phyloP scores from a whole-genome alignment of 2,797 vertebrate genomes.

The Lagorchestes hirsutus region DNA sequence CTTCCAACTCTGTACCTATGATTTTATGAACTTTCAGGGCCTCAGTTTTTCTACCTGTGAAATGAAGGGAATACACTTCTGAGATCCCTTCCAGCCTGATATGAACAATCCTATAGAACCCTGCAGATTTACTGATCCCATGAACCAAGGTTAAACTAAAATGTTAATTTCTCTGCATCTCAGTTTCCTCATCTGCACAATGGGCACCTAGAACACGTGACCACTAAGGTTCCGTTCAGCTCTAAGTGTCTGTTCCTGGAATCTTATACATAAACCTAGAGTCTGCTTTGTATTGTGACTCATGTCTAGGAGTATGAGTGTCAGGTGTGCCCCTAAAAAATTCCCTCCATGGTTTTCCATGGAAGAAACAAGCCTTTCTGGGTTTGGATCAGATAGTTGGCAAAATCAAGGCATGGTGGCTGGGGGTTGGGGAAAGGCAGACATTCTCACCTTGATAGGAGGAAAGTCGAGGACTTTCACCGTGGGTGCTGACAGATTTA shows the following conservation, averaged over 20 bases:
- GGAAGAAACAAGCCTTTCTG: not conserved
- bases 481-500: slow-evolving; percentile 39
- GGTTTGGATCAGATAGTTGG: not conserved
- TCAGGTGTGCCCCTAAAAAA: not conserved
- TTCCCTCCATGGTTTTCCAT: not conserved
- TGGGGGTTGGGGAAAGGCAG: not conserved
- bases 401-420: not conserved
- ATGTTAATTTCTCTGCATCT: too few relatives aligned
- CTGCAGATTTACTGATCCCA: not conserved
- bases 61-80: not conserved
- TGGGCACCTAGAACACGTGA: not conserved
- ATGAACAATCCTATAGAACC: not conserved
- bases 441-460: slow-evolving; percentile 36
- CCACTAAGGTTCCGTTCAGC: not conserved
- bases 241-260: not conserved
- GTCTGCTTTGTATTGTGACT: not conserved
- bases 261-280: not conserved
- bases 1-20: not conserved
- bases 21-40: not conserved
- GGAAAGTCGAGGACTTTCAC: not conserved
- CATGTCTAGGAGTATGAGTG: not conserved
- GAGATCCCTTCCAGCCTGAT: not conserved
- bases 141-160: not conserved
- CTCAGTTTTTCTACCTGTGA: not conserved
- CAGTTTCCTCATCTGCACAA: not conserved